Conservation (phyloP, 1,140 invertebrate species). For the Saccostrea echinata region DNA sequence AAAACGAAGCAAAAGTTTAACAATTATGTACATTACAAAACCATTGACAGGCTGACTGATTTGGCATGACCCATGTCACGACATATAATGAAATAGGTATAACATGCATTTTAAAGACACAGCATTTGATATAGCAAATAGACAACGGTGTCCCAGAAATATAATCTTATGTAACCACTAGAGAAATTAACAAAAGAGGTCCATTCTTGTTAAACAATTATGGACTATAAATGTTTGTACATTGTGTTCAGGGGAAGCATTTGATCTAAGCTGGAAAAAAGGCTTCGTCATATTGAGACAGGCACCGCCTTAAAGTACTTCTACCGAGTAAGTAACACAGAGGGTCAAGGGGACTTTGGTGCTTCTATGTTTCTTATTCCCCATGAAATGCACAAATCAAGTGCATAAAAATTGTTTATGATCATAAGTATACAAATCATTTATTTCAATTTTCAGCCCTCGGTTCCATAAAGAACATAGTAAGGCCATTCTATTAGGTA, state of each 20-base stretch:
- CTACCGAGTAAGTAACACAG: not conserved
- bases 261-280: not conserved
- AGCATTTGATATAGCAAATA: not conserved
- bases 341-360: not conserved
- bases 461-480: not conserved
- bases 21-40: not conserved
- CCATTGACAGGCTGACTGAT: not conserved
- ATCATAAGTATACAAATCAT: not conserved
- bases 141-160: not conserved
- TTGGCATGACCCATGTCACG: not conserved
- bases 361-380: not conserved
- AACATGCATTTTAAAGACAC: not conserved
- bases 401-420: not conserved
- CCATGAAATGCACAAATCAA: not conserved
- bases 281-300: not conserved
- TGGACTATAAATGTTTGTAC: not conserved
- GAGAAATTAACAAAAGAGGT: not conserved
- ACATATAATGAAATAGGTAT: not conserved
- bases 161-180: slow-evolving; percentile 18
- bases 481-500: not conserved
- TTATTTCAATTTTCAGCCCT: not conserved
- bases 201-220: not conserved
- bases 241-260: not conserved
- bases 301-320: not conserved
- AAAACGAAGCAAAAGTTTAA: not conserved